A percentile compares a stretch with the other conserved stretches of the same genome.
These are phyloP conservation scores for Redunca redunca DNA, from an alignment of 2,113 vertebrate species.

Conservation along the genomic window DNA sequence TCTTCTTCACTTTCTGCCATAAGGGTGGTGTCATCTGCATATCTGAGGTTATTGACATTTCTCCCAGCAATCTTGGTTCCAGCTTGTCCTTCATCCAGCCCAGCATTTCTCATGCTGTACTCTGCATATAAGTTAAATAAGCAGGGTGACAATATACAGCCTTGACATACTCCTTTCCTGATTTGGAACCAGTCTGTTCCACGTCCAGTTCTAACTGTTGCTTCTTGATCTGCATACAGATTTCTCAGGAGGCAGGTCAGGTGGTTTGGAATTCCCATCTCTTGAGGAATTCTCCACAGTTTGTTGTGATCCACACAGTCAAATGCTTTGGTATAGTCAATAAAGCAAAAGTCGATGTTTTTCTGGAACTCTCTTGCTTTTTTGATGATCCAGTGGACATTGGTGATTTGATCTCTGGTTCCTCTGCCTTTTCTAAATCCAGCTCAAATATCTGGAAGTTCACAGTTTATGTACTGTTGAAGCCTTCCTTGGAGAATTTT, in stretches of 20 bases:
- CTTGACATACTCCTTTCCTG: background rate
- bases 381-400: fast-evolving
- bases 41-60: background rate
- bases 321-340: background rate
- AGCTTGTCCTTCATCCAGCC: background rate
- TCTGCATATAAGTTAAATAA: background rate
- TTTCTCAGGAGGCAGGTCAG: background rate
- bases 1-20: background rate
- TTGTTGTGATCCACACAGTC: background rate
- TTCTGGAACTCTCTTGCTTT: background rate
- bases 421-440: background rate
- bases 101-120: background rate
- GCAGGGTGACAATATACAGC: background rate
- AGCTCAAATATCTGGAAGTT: background rate
- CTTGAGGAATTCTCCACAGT: background rate
- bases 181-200: background rate
- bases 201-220: background rate
- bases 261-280: background rate
- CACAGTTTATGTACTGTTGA: background rate
- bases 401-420: background rate
- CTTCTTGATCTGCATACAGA: background rate
- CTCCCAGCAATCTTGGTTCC: background rate
- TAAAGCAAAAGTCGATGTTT: background rate
- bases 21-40: background rate
- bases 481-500: background rate